Base-by-base conservation (phyloP, 2,113 vertebrate genomes). In the Tragulus kanchil region DNA sequence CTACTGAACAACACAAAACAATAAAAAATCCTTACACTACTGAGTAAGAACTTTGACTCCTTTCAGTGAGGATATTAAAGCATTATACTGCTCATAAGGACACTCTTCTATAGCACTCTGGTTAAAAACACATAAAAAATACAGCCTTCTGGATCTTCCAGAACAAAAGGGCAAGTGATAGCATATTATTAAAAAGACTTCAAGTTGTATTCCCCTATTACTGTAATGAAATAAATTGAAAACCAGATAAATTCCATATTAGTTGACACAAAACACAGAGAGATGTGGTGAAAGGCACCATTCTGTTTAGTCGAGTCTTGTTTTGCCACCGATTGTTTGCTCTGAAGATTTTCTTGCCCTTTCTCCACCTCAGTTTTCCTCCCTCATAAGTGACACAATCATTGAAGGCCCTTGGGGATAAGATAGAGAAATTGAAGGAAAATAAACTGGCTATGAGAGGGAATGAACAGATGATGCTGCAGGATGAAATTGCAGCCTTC, bases 391-490 rank as follows among this genome's bases (percentile, higher is more conserved):
- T 45, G 92, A 93, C 83, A n/a, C 45, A 31, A 85, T 89, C 45
- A 42, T 3, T 36, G 8, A 84, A 65, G 56, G 28, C 8, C 36
- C 26, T 65, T 75, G 11, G 17, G 1, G 19, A 77, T 89, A 77
- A 28, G 31, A 31, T 11, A 28, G 58, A 58, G 23, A 93, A 90
- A 78, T 8, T 50, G 21, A 62, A 91, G 79, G 85, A 90, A 97
- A 96, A 89, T 93, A 82, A 93, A 97, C 95, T 96, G 78, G 67
- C 94, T 94, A 79, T 61, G 21, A 85, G 93, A 92, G 56, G 90
- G 92, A 97, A 94, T 87, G 97, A 97, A 97, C 97, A 98, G 97
- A 97, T 84, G 92, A 79, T 52, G 9, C 77, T 36, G 62, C 62
- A 97, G 90, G 92, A 95, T 71, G 93, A 90, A 96, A 91, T 50